A percentile compares a stretch with the other conserved stretches of the same genome.
Conservation (phyloP, 2,113 vertebrate species). For the Sinocyclocheilus maitianheensis region DNA sequence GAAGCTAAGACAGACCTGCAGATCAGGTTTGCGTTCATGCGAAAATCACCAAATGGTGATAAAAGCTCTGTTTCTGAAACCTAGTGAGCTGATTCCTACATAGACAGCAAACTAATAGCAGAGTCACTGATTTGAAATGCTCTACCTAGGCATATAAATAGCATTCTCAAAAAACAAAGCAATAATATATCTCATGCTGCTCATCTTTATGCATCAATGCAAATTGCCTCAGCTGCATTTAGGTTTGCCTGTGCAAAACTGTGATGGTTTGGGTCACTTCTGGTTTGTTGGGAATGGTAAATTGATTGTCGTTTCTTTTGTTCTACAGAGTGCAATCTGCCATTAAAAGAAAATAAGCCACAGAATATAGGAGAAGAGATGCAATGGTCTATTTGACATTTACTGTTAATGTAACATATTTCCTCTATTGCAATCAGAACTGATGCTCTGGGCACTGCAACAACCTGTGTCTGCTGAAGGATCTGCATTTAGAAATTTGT, state of each 20-base stretch:
- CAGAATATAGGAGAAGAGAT: slow-evolving; percentile 50
- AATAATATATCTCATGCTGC: not conserved
- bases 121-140: not conserved
- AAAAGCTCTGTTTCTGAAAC: not conserved
- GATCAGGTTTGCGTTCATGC: not conserved
- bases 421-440: slow-evolving; percentile 49
- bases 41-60: not conserved
- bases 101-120: not conserved
- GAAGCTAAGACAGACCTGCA: not conserved
- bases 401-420: slow-evolving; percentile 60
- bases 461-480: slow-evolving; percentile 13
- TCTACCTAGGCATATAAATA: not conserved
- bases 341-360: slow-evolving; percentile 54
- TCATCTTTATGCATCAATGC: not conserved
- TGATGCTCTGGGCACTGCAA: slow-evolving; percentile 25
- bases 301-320: slow-evolving; percentile 20
- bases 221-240: not conserved
- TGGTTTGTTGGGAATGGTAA: not conserved
- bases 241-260: not conserved
- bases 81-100: not conserved
- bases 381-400: slow-evolving; percentile 58
- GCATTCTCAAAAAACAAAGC: not conserved
- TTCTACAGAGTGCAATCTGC: slow-evolving; percentile 34
- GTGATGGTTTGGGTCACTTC: slow-evolving; percentile 18
- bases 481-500: not conserved